These are phyloP conservation scores for Sycophila texana DNA, from an alignment of 2,888 invertebrate genomes.

Conservation along the genomic window DNA sequence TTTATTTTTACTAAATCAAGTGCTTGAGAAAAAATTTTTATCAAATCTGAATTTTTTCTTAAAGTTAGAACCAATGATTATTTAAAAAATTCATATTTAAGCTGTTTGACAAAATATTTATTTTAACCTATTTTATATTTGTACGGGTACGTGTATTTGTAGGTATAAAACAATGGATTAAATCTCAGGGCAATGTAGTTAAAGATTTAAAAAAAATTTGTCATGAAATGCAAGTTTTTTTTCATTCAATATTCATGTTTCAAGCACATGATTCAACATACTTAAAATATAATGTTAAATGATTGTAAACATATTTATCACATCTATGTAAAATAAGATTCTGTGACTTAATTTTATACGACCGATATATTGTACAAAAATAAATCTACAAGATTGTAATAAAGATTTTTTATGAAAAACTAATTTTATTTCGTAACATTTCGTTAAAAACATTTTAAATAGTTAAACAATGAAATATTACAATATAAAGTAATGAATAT, in stretches of 20 bases:
- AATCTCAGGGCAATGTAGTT: background rate
- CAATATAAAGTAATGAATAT: background rate
- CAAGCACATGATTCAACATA: background rate
- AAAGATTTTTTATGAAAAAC: conserved; percentile 33
- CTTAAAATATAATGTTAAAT: background rate
- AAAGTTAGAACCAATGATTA: background rate
- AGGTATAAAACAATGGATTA: background rate
- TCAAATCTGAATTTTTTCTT: background rate
- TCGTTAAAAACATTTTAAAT: background rate
- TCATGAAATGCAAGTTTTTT: background rate
- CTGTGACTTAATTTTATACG: conserved; percentile 22
- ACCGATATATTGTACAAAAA: conserved; percentile 21
- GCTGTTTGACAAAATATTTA: conserved; percentile 2
- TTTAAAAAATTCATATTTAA: conserved; percentile 10
- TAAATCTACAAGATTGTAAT: conserved; percentile 12
- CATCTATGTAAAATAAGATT: conserved; percentile 15
- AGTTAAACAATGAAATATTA: background rate
- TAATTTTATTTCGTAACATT: background rate
- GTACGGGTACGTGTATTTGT: background rate
- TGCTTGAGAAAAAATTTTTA: background rate
- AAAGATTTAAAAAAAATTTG: background rate
- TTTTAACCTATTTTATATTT: conserved; percentile 19
- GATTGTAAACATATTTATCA: background rate
- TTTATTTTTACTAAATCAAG: background rate
- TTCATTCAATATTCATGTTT: background rate